These are phyloP conservation scores for Xenotilapia caudafasciata DNA, from an alignment of 2,113 vertebrate species.

Conservation along the genomic window DNA sequence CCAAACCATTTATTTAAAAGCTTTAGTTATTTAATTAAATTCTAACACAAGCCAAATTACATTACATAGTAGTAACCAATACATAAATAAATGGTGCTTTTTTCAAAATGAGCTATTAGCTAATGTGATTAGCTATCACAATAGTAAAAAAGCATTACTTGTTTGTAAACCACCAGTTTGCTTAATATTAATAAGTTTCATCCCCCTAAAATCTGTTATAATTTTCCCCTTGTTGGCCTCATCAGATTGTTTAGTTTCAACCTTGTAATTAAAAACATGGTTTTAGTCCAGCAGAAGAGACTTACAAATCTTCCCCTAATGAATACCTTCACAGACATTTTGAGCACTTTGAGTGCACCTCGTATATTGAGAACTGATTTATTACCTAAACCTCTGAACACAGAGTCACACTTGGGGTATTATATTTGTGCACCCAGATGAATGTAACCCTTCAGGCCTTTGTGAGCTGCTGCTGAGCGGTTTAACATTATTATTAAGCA, in stretches of 20 bases:
- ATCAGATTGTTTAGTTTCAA: not conserved
- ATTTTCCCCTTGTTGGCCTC: not conserved
- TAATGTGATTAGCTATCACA: not conserved
- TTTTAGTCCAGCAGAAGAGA: not conserved
- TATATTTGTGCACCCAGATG: not conserved
- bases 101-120: not conserved
- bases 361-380: accelerated
- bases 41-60: not conserved
- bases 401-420: not conserved
- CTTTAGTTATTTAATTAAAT: not conserved
- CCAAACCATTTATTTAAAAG: not conserved
- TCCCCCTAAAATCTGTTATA: not conserved
- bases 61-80: not conserved
- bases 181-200: not conserved
- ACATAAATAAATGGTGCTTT: not conserved
- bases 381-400: not conserved
- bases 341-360: not conserved
- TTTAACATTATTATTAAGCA: not conserved
- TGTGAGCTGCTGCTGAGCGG: not conserved
- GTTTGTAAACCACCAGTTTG: not conserved
- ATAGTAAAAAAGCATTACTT: not conserved
- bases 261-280: not conserved
- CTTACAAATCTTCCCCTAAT: not conserved
- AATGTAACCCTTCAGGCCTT: not conserved
- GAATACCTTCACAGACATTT: not conserved